These are phyloP conservation scores for Pachycephala philippinensis DNA, from an alignment of 2,113 vertebrate species.

Conservation along the genomic window DNA sequence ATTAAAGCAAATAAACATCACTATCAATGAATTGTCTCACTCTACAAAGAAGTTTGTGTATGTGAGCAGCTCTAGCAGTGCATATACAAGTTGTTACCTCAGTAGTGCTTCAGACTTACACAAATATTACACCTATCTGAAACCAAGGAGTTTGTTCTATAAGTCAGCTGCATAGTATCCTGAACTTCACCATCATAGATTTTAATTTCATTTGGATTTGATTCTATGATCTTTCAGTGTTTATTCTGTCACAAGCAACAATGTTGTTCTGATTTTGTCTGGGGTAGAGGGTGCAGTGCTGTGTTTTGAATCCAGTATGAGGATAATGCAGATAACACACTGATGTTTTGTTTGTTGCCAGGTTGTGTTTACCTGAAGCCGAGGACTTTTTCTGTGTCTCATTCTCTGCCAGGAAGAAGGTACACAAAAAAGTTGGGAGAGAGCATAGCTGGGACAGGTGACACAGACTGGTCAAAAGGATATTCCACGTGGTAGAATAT, in stretches of 20 bases:
- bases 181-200: neutral
- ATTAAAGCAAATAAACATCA: neutral
- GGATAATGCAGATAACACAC: neutral
- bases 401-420: neutral
- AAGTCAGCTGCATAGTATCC: neutral
- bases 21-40: neutral
- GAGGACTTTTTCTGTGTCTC: neutral
- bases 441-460: neutral
- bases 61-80: neutral
- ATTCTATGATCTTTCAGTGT: neutral
- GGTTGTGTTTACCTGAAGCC: neutral
- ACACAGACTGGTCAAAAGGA: neutral
- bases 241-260: neutral
- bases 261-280: neutral
- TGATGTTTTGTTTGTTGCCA: neutral
- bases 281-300: neutral
- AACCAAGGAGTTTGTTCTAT: neutral
- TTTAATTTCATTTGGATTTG: neutral
- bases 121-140: neutral
- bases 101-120: neutral
- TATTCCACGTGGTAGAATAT: fast-evolving
- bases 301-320: neutral
- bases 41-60: neutral
- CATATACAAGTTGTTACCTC: neutral
- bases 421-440: neutral